Evolutionary conservation across 2,797 vertebrate species (phyloP), one percentile per base, ranked within the genome.

Genomic region (Spinus pinus): DNA sequence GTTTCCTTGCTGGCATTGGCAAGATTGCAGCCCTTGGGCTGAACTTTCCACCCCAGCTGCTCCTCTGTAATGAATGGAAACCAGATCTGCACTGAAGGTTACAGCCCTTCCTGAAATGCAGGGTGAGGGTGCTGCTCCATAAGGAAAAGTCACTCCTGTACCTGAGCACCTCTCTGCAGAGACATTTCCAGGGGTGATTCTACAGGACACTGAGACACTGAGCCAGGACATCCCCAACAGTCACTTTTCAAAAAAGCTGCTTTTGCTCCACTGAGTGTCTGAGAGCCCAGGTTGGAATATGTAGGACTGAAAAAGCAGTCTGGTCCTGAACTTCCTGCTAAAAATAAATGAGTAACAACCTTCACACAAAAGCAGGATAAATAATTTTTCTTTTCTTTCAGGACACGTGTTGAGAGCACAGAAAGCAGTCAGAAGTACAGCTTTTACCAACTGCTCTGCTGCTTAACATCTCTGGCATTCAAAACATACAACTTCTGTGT

Each of bases 401-500:
- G 46, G 77, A 79, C 46, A 37, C 73, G 61, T 56, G 77, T 64
- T 91, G 73, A 84, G 81, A 88, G 90, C 64, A 57, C 44, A 70
- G 67, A 81, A 91, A 88, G 87, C 75, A 94, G 74, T 93, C 73
- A 93, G 64, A 93, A 88, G 53, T 46, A 88, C 24, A 86, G 70
- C 86, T 88, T 89, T 88, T 91, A 94, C 91, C 74, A 93, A 94
- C 94, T 88, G 88, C 91, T 94, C 95, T 94, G 93, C 83, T 88
- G 78, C 73, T 90, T 86, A 94, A 94, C 95, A 71, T 95, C 95
- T 94, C 91, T 95, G 95, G 95, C 96, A 97, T 96, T 94, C 95
- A 96, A 96, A 97, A 96, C 85, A 96, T 88, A 96, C 80, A 95
- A 95, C 94, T 95, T 93, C 93, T 96, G 94, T 97, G 96, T 97